Conservation (phyloP, 2,888 invertebrate genomes). For the Adelognathus sp. region DNA sequence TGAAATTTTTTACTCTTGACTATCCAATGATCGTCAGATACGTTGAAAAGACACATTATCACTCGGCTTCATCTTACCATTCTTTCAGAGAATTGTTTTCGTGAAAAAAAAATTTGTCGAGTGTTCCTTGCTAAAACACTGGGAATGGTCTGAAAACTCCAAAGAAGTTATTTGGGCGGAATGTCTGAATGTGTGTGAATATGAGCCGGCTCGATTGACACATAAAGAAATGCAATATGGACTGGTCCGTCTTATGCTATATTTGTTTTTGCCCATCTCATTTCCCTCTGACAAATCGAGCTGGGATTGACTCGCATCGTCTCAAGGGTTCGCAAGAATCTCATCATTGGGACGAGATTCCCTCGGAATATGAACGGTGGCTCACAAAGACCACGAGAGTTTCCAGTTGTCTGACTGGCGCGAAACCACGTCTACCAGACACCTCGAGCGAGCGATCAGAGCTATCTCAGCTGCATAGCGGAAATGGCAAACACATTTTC, state of each 20-base stretch:
- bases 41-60: no score
- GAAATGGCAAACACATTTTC: conserved; percentile 33
- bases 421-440: conserved; percentile 25
- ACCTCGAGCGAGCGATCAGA: neutral
- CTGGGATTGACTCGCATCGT: conserved; percentile 21
- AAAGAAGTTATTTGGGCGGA: no score
- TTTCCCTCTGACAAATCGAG: neutral
- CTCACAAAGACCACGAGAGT: neutral
- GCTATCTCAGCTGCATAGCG: neutral
- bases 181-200: no score
- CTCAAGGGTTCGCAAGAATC: conserved; percentile 29
- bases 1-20: neutral
- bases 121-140: no score
- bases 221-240: no score
- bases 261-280: neutral
- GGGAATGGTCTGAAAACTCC: no score
- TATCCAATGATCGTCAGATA: neutral
- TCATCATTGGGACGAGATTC: conserved; percentile 33
- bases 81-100: no score
- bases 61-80: neutral
- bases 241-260: neutral
- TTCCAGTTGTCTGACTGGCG: conserved; percentile 34
- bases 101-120: no score
- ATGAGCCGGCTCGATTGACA: no score
- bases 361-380: neutral